A percentile compares a stretch with the other conserved stretches of the same genome.
phyloP scores from a whole-genome alignment of 2,113 vertebrate species.

The Nyctereutes procyonoides region DNA sequence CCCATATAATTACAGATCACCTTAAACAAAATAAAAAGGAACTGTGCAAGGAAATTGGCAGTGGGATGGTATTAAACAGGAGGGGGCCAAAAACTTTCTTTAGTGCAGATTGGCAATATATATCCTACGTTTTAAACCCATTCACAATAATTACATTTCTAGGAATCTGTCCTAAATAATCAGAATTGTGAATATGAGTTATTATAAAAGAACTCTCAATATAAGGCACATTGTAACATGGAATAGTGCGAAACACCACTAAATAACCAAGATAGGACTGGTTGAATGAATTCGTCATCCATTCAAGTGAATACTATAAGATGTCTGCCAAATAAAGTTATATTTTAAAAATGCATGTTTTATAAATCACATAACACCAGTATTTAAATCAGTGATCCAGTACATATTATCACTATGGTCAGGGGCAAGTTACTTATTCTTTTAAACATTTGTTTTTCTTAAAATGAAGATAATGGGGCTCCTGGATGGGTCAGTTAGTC shows the following conservation, averaged over 20 bases:
- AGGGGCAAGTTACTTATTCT: background rate
- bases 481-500: too few species aligned
- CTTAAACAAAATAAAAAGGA: constrained; percentile 7
- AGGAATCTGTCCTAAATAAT: background rate
- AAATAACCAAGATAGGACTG: background rate
- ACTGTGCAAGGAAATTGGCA: background rate
- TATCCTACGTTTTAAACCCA: background rate
- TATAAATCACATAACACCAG: background rate
- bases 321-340: background rate
- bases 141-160: background rate
- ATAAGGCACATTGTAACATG: background rate
- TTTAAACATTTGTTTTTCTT: background rate
- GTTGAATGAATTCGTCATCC: background rate
- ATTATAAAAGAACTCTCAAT: background rate
- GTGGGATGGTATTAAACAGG: background rate
- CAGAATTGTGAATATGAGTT: background rate
- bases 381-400: background rate
- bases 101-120: background rate
- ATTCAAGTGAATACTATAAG: background rate
- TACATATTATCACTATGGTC: background rate
- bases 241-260: background rate
- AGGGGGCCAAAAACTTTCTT: background rate
- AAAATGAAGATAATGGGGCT: constrained; percentile 10
- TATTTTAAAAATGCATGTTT: background rate
- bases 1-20: background rate